These are phyloP conservation scores for Nymphalis io DNA, from an alignment of 1,140 invertebrate genomes.

Conservation along the genomic window DNA sequence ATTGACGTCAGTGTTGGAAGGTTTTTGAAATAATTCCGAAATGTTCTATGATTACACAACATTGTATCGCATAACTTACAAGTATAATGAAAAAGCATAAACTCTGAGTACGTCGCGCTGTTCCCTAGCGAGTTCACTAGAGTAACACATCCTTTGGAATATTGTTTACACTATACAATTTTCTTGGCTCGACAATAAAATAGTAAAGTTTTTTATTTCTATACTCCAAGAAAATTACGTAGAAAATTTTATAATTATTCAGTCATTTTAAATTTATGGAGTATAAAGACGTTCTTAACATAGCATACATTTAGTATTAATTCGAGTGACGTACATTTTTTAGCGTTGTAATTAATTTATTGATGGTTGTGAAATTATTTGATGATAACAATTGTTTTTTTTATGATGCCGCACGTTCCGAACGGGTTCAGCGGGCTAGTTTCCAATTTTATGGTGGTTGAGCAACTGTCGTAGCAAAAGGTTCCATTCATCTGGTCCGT, in stretches of 20 bases:
- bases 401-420: conserved; percentile 54
- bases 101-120: conserved; percentile 9
- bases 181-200: conserved; percentile 1
- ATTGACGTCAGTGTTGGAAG: conserved; percentile 18
- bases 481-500: conserved; percentile 36
- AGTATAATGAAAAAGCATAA: conserved; percentile 14
- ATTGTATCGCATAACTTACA: conserved; percentile 14
- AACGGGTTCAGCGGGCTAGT: conserved; percentile 56
- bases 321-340: no score
- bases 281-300: background rate
- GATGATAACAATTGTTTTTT: conserved; percentile 44
- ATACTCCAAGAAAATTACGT: background rate
- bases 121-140: conserved; percentile 10
- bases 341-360: conserved; percentile 44
- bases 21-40: conserved; percentile 5
- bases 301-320: no score
- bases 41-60: conserved; percentile 3
- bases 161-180: conserved; percentile 16
- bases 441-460: conserved; percentile 77
- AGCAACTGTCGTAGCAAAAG: conserved; percentile 55
- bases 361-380: conserved; percentile 35
- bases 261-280: background rate
- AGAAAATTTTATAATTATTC: no score
- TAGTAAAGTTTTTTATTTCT: conserved; percentile 7
- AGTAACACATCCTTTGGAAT: conserved; percentile 9